Base-by-base conservation (phyloP, 2,888 invertebrate species). In the Catocala fraxini region DNA sequence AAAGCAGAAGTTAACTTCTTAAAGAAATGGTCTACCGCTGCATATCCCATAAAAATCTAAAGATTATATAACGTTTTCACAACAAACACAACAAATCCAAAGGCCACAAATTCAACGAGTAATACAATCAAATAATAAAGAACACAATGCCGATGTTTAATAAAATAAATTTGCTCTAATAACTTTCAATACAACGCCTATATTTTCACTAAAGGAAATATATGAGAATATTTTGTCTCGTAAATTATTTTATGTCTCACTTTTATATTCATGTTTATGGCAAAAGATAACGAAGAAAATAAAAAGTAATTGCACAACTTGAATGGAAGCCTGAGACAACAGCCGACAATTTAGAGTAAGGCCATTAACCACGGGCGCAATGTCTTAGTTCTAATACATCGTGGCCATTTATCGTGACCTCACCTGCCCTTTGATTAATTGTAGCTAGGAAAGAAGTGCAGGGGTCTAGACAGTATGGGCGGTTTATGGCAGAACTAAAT, bases 361-460 rank as follows among this genome's bases (percentile, higher is more conserved):
- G 54, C 69, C 77, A 81, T 85, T 84, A 80, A 79, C 69, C 62
- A 70, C 51, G 61, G 64, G 68, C 65, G 65, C 73, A 78, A 76
- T 73, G 74, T 79, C 79, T 80, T 76, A 79, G 71, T 79, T 76
- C 75, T 81, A 82, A 78, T 80, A 80, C 77, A 77, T 75, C 56
- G 68, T 73, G 74, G 60, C 84, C 82, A 83, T 74, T 77, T 67
- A 75, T 70, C 58, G 63, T 82, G 87, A 82, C 77, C 86, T 81
- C 81, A 80, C 82, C 84, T 84, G 78, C 71, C 65, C 57, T 33
- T 63, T 76, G 77, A 86, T 83, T 84, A 83, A 84, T 83, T 82
- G 75, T 49, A 68, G 60, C 56, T 64, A 63, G 65, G 62, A 70
- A 79, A 73, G 70, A 75, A 71, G 52, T 63, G 57, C 65, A 48